A percentile compares a stretch with the other conserved stretches of the same genome.
Conservation (phyloP, 2,113 vertebrate species). For the Genyomyrus donnyi region DNA sequence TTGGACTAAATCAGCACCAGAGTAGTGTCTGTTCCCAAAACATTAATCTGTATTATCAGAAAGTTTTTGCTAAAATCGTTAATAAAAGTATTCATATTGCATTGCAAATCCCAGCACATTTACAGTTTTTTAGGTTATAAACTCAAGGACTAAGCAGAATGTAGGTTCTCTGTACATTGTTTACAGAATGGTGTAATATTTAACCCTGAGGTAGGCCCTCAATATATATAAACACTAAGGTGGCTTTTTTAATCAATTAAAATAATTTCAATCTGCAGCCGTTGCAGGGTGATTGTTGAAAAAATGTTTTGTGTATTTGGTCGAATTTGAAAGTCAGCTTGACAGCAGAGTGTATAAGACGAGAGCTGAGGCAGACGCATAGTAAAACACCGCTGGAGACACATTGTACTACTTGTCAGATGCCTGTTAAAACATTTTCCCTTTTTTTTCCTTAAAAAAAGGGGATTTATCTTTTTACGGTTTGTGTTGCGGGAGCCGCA, state of each 20-base stretch:
- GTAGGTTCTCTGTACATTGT: neutral
- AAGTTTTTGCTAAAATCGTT: neutral
- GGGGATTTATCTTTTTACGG: neutral
- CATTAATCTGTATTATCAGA: neutral
- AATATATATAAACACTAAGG: neutral
- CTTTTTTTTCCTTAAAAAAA: neutral
- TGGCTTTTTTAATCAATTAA: neutral
- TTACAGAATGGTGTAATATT: neutral
- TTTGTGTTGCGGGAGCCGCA: neutral
- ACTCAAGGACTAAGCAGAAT: neutral
- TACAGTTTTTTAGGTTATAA: neutral
- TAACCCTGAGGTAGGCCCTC: neutral
- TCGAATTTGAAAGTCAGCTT: neutral
- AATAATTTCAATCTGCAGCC: neutral
- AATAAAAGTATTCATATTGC: neutral
- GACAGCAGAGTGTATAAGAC: neutral
- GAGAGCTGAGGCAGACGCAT: neutral
- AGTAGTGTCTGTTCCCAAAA: neutral
- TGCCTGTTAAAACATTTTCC: constrained; percentile 3
- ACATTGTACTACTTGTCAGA: neutral
- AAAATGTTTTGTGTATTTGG: neutral
- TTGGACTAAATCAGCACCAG: neutral
- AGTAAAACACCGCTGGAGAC: neutral
- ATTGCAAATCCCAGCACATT: neutral
- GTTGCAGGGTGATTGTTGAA: neutral